phyloP scores from a whole-genome alignment of 2,888 invertebrate species.

The Drosophila paranaensis region DNA sequence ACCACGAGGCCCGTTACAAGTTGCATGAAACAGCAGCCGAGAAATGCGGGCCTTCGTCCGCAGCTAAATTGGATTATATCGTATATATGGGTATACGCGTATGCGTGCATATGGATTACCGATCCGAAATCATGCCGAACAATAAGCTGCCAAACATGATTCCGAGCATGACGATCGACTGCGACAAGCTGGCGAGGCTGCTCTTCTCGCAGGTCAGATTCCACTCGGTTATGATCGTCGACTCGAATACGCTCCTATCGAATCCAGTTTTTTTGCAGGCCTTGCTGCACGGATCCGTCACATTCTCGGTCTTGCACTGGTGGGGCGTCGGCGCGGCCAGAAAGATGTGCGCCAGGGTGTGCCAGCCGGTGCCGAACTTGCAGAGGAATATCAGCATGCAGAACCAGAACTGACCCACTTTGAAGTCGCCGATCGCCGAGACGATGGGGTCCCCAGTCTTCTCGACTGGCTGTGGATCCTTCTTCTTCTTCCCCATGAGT shows the following conservation, averaged over 20 bases:
- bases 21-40: slow-evolving; percentile 90
- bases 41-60: slow-evolving; percentile 90
- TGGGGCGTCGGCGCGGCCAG: slow-evolving; percentile 89
- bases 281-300: slow-evolving; percentile 85
- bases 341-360: slow-evolving; percentile 91
- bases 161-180: slow-evolving; percentile 91
- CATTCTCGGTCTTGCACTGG: slow-evolving; percentile 85
- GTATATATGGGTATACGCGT: too few relatives aligned
- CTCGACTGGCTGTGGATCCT: slow-evolving; percentile 44
- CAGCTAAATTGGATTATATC: slow-evolving; percentile 85
- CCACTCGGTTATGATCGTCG: slow-evolving; percentile 92
- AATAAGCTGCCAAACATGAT: slow-evolving; percentile 90
- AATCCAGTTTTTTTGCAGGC: slow-evolving; percentile 87
- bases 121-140: slow-evolving; percentile 91
- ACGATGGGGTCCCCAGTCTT: slow-evolving; percentile 87
- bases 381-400: slow-evolving; percentile 89
- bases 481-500: not conserved
- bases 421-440: slow-evolving; percentile 89
- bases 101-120: slow-evolving; percentile 84
- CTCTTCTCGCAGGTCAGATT: slow-evolving; percentile 86
- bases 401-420: slow-evolving; percentile 91
- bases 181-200: slow-evolving; percentile 90
- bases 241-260: slow-evolving; percentile 88
- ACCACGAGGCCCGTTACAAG: slow-evolving; percentile 89
- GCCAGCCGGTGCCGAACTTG: slow-evolving; percentile 93